Evolutionary conservation across 1,140 invertebrate genomes (phyloP).

Genomic region (Cyclargus thomasi): DNA sequence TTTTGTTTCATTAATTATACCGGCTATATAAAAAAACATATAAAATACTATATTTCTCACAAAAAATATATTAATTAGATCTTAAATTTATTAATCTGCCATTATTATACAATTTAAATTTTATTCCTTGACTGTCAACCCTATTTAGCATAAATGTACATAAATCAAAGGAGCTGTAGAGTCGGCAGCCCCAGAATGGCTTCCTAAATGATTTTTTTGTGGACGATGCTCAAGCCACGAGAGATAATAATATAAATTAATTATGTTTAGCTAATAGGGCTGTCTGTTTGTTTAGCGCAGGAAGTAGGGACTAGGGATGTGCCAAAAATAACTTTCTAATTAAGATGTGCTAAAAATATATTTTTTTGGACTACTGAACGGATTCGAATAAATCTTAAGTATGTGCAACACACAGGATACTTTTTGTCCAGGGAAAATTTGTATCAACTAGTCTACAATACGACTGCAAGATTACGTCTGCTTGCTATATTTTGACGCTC

Average conservation of each 20-base stretch:
- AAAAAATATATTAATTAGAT: background rate
- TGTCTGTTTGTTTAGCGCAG: background rate
- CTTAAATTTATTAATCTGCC: background rate
- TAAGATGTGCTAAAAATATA: background rate
- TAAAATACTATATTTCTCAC: too few relatives aligned
- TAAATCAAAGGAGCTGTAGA: conserved; percentile 48
- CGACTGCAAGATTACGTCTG: too few relatives aligned
- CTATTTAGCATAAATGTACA: conserved; percentile 31
- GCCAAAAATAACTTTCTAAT: background rate
- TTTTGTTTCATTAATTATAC: too few relatives aligned
- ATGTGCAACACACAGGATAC: too few relatives aligned
- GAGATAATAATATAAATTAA: conserved; percentile 58
- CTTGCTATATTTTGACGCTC: too few relatives aligned
- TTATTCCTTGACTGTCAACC: background rate
- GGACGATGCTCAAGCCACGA: background rate
- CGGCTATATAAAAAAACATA: too few relatives aligned
- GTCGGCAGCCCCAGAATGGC: conserved; percentile 34
- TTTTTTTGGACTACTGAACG: too few relatives aligned
- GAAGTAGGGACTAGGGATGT: conserved; percentile 2
- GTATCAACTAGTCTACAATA: too few relatives aligned
- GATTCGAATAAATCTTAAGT: too few relatives aligned
- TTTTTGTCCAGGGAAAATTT: too few relatives aligned
- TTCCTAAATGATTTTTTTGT: conserved; percentile 41
- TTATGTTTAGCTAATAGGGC: conserved; percentile 60
- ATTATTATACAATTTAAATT: background rate